Evolutionary conservation across 2,888 invertebrate species (phyloP).

Genomic region (Plebejus anna): DNA sequence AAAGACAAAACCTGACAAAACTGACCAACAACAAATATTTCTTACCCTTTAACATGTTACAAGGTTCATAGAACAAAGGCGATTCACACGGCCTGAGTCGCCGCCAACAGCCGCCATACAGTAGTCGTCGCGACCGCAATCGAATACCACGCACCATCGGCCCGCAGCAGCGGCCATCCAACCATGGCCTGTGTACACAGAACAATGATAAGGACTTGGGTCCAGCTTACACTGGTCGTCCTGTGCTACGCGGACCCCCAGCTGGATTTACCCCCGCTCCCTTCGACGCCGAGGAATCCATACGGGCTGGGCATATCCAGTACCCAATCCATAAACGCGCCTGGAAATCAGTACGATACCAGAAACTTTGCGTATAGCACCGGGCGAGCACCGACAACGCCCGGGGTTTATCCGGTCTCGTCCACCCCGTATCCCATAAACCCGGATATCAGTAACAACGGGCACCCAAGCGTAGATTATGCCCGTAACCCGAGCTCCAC

Average conservation of each 20-base stretch:
- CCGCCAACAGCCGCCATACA: conserved; percentile 49
- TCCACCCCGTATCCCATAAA: conserved; percentile 63
- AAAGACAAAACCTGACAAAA: neutral
- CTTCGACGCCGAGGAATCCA: conserved; percentile 58
- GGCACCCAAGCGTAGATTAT: conserved; percentile 61
- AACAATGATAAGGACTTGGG: conserved; percentile 51
- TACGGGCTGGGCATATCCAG: conserved; percentile 64
- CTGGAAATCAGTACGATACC: conserved; percentile 63
- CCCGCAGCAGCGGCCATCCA: conserved; percentile 45
- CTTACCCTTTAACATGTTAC: conserved; percentile 35
- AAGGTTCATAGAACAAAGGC: conserved; percentile 50
- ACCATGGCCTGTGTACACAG: conserved; percentile 63
- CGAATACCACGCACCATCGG: conserved; percentile 68
- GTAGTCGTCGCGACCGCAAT: conserved; percentile 63
- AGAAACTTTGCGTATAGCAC: conserved; percentile 61
- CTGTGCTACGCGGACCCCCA: conserved; percentile 60
- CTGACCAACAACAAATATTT: conserved; percentile 21
- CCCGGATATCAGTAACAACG: conserved; percentile 72
- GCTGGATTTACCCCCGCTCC: conserved; percentile 78
- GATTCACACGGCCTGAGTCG: conserved; percentile 69
- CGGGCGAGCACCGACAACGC: conserved; percentile 52
- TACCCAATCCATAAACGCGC: conserved; percentile 61
- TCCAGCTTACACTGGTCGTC: conserved; percentile 46
- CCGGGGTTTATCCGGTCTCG: conserved; percentile 60
- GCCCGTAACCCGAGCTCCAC: conserved; percentile 60